Percentiles rank a stretch among this genome's conserved stretches.
phyloP scores from a whole-genome alignment of 2,113 vertebrate genomes.

The Fukomys damarensis region DNA sequence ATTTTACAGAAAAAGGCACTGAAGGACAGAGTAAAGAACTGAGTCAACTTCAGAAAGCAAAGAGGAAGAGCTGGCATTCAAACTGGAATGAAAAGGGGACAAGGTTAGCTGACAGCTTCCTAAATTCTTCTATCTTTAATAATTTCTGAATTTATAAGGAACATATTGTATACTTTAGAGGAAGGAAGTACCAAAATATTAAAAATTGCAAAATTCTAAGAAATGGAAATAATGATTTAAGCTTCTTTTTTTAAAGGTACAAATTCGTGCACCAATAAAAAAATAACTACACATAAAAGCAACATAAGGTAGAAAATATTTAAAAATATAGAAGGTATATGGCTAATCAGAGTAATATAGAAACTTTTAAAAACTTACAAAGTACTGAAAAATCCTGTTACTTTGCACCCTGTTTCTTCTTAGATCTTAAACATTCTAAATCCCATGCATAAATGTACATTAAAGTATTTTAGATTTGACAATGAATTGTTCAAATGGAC shows the following conservation, averaged over 20 bases:
- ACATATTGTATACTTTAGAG: slow-evolving; percentile 37
- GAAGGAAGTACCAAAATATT: slow-evolving; percentile 41
- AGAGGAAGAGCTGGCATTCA: neutral
- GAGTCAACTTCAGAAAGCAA: neutral
- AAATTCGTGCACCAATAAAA: slow-evolving; percentile 20
- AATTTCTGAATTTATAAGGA: slow-evolving; percentile 45
- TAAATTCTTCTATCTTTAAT: slow-evolving; percentile 5
- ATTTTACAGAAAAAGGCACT: slow-evolving; percentile 42
- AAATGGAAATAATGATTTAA: slow-evolving; percentile 4
- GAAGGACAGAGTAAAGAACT: neutral
- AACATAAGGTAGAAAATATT: slow-evolving; percentile 29
- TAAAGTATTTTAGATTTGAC: slow-evolving; percentile 62
- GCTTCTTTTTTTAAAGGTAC: neutral
- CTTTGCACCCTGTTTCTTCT: neutral
- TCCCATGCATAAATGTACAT: slow-evolving; percentile 2
- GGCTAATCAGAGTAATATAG: slow-evolving; percentile 34
- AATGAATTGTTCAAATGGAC: slow-evolving; percentile 41
- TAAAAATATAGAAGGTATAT: slow-evolving; percentile 45
- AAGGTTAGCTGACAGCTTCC: neutral
- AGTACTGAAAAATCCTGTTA: slow-evolving; percentile 50
- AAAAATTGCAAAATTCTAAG: neutral
- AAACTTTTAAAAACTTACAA: slow-evolving; percentile 54
- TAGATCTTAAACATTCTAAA: slow-evolving; percentile 49
- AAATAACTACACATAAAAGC: slow-evolving; percentile 10
- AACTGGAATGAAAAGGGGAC: neutral